Percentiles rank a stretch among this genome's conserved stretches.
Evolutionary conservation across 2,113 vertebrate genomes (phyloP).

Genomic region (Python bivittatus): DNA sequence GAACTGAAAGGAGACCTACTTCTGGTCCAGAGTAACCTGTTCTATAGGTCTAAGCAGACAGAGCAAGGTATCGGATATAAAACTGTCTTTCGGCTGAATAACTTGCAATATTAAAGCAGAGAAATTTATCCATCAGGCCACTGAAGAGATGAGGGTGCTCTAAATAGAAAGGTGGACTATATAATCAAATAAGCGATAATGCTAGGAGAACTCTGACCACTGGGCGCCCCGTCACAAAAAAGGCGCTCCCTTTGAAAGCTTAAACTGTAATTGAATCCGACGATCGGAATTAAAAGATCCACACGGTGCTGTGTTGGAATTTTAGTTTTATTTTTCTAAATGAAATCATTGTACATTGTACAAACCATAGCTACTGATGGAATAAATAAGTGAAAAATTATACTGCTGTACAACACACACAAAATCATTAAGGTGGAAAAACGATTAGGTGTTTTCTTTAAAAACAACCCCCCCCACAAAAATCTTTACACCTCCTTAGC

Average conservation of each 20-base stretch:
- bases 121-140: too few species aligned
- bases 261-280: not conserved
- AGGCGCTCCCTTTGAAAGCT: not conserved
- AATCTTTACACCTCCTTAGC: slow-evolving; percentile 77
- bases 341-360: slow-evolving; percentile 90
- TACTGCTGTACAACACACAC: slow-evolving; percentile 91
- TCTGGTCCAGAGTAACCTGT: too few species aligned
- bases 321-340: slow-evolving; percentile 78
- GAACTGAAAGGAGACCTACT: not conserved
- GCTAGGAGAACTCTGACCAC: not conserved
- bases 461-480: slow-evolving; percentile 52
- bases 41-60: not conserved
- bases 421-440: slow-evolving; percentile 76
- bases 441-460: slow-evolving; percentile 67
- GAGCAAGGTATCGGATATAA: not conserved
- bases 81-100: not conserved
- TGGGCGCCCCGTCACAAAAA: rapidly evolving
- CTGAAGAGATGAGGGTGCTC: not conserved
- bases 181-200: not conserved
- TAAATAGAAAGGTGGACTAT: not conserved
- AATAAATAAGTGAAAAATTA: slow-evolving; percentile 99
- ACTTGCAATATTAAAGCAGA: not conserved
- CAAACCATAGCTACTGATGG: slow-evolving; percentile 96
- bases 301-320: slow-evolving; percentile 66
- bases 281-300: slow-evolving; percentile 46